phyloP scores from a whole-genome alignment of 1,140 invertebrate species.

The Neodiprion lecontei region DNA sequence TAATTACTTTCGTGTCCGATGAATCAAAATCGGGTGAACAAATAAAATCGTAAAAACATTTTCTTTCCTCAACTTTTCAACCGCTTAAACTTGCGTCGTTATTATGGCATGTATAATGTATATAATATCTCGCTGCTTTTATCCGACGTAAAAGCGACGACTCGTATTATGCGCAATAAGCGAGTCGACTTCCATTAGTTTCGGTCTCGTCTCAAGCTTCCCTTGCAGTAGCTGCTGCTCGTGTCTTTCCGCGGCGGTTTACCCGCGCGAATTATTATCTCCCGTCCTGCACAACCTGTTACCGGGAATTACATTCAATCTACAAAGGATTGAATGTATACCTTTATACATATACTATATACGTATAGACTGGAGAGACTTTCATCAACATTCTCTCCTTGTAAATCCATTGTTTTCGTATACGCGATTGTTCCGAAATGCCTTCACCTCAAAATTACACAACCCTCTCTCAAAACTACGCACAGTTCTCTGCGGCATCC shows the following conservation, averaged over 20 bases:
- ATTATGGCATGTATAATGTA: too few species aligned
- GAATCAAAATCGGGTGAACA: too few species aligned
- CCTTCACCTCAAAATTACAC: background rate
- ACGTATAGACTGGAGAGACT: background rate
- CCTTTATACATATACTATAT: background rate
- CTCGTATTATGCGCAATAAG: background rate
- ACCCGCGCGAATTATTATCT: background rate
- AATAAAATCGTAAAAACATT: too few species aligned
- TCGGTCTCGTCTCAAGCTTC: background rate
- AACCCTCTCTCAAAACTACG: background rate
- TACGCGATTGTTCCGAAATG: background rate
- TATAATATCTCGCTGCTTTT: background rate
- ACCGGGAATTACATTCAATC: background rate
- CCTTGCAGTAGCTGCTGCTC: background rate
- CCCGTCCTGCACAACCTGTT: too few species aligned
- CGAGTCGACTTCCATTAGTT: constrained; percentile 7
- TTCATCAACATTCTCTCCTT: constrained; percentile 5
- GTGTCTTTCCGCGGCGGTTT: background rate
- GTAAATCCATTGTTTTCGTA: background rate
- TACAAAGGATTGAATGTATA: background rate
- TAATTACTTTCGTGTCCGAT: too few species aligned
- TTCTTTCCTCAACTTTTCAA: too few species aligned
- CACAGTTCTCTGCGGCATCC: too few species aligned
- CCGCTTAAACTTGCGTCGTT: too few species aligned
- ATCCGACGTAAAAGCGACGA: background rate